These are phyloP conservation scores for Sphinx pinastri DNA, from an alignment of 2,888 invertebrate species.

Conservation along the genomic window DNA sequence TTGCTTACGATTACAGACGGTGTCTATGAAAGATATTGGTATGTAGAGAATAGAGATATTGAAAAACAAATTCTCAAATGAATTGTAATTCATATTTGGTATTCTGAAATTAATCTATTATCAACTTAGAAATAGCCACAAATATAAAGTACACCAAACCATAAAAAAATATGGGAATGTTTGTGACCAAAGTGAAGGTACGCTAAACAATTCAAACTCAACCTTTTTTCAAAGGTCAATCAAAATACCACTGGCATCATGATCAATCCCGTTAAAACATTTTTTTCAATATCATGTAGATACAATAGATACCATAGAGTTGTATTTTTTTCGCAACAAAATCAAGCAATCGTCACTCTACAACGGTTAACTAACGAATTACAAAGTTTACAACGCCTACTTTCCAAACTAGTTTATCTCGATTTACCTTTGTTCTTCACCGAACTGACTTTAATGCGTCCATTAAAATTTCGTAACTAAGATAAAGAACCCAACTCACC, in stretches of 20 bases:
- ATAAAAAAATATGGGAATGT: neutral
- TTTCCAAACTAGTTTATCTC: constrained; percentile 67
- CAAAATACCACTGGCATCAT: constrained; percentile 1
- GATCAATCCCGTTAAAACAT: neutral
- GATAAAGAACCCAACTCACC: constrained; percentile 53
- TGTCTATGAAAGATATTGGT: no score
- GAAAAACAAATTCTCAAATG: no score
- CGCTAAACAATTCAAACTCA: neutral
- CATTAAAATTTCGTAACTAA: constrained; percentile 27
- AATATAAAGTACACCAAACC: neutral
- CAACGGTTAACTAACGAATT: constrained; percentile 46
- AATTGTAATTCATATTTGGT: no score
- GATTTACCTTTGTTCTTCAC: constrained; percentile 61
- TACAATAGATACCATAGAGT: neutral
- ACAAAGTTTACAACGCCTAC: constrained; percentile 55
- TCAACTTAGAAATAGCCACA: no score
- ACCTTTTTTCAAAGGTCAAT: constrained; percentile 4
- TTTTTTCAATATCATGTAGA: neutral
- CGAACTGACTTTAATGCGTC: constrained; percentile 39
- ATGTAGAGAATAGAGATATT: no score
- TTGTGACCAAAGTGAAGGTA: constrained; percentile 2
- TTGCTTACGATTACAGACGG: no score
- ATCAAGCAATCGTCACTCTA: constrained; percentile 7
- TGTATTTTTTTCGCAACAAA: constrained; percentile 7
- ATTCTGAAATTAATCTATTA: no score